Base-by-base conservation (phyloP, 2,888 invertebrate genomes). In the Sicus ferrugineus region DNA sequence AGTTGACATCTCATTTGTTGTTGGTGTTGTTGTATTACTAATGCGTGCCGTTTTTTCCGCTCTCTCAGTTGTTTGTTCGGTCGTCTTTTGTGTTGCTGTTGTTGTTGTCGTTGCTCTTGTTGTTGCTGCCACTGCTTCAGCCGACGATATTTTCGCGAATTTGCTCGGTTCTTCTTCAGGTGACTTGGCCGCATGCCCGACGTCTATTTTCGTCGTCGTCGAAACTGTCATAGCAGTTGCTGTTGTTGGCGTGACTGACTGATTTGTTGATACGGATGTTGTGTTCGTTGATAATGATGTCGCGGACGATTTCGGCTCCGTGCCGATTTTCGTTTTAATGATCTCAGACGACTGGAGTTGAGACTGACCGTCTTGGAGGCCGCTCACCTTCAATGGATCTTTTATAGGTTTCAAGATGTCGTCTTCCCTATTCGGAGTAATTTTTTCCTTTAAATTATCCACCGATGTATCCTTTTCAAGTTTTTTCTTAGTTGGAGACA, bases 161-260 rank as follows among this genome's bases (percentile, higher is more conserved):
- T 72, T 72, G 68, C 38, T 71, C 62, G 58, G 73, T 72, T 75
- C 75, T 73, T 75, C 76, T 81, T 81, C 84, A 81, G 83, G 81
- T 85, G 81, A 83, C 85, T 83, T 86, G 85, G 79, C 81, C 75
- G 65, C 70, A 71, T 78, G 83, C 84, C 85, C 83, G 79, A 72
- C 73, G 78, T 80, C 81, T 84, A 84, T 83, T 84, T 84, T 83
- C 78, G 80, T 75, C 76, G 76, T 77, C 75, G 76, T 73, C 72
- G 72, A 74, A 75, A 75, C 76, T 70, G 58, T 67, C 52, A 75
- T 72, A 69, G 75, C 30, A 62, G 74, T 23, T 63, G 72, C 61
- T 73, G 73, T 70, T 71, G 73, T 62, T 63, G n/a, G n/a, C n/a
- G 72, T 66, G 52, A 65, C 62, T 65, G 67, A 59, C 38, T 74